phyloP scores from a whole-genome alignment of 2,113 vertebrate species.

The Eurystomus gularis region DNA sequence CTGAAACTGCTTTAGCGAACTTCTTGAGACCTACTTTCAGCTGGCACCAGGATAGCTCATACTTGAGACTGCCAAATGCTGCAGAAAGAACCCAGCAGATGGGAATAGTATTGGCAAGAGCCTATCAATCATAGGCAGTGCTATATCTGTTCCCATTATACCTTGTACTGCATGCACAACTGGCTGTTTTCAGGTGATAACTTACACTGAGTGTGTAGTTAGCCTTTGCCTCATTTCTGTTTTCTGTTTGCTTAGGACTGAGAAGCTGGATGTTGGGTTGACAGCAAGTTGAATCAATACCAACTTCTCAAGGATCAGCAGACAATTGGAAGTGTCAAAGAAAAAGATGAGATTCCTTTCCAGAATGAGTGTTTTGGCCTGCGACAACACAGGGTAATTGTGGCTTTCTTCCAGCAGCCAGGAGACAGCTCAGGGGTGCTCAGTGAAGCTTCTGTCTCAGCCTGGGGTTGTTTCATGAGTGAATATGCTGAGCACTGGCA shows the following conservation, averaged over 20 bases:
- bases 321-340: not conserved
- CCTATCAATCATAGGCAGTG: not conserved
- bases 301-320: not conserved
- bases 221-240: not conserved
- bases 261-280: not conserved
- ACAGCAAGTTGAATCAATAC: not conserved
- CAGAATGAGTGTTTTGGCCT: not conserved
- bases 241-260: not conserved
- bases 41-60: not conserved
- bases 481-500: not conserved
- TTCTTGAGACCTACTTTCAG: not conserved
- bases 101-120: not conserved
- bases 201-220: not conserved
- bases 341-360: not conserved
- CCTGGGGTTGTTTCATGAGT: not conserved
- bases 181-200: not conserved
- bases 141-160: not conserved
- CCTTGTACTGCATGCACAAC: not conserved
- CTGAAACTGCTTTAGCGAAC: not conserved
- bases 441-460: not conserved
- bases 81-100: not conserved
- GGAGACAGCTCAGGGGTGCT: accelerated
- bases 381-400: not conserved
- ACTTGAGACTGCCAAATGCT: not conserved
- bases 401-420: not conserved